Evolutionary conservation across 2,888 invertebrate species (phyloP).

Genomic region (Drosophila macrothrix): DNA sequence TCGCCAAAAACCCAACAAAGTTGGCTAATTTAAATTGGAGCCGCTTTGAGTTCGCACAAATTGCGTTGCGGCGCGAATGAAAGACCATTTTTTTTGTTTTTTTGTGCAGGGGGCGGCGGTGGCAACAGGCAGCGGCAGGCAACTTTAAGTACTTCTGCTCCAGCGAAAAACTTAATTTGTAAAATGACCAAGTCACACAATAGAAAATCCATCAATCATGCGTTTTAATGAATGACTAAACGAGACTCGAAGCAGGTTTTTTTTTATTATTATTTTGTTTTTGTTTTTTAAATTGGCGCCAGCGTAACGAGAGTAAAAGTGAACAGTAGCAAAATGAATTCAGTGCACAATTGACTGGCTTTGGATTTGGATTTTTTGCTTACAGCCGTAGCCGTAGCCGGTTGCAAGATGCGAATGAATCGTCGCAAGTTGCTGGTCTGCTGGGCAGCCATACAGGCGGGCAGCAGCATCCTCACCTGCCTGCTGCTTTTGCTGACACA

Average conservation of each 20-base stretch:
- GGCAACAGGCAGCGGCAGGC: not conserved
- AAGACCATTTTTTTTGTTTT: not conserved
- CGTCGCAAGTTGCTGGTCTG: constrained; percentile 76
- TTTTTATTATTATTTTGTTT: not conserved
- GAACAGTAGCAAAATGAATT: constrained; percentile 17
- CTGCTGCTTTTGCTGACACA: constrained; percentile 60
- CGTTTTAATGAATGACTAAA: constrained; percentile 57
- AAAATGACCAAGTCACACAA: constrained; percentile 34
- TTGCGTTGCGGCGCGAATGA: constrained; percentile 3
- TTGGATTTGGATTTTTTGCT: constrained; percentile 1
- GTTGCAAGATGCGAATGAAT: constrained; percentile 60
- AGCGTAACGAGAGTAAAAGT: constrained; percentile 27
- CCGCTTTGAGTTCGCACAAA: constrained; percentile 28
- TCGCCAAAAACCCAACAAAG: constrained; percentile 34
- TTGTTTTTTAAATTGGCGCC: constrained; percentile 21
- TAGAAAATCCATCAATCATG: constrained; percentile 72
- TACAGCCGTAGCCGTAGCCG: constrained; percentile 30
- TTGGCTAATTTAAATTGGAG: constrained; percentile 75
- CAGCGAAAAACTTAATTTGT: constrained; percentile 38
- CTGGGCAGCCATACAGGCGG: constrained; percentile 76
- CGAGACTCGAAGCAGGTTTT: constrained; percentile 6
- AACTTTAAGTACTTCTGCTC: constrained; percentile 14
- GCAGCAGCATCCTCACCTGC: constrained; percentile 67
- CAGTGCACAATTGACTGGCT: constrained; percentile 13
- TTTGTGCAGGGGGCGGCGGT: not conserved